Conservation (phyloP, 2,113 vertebrate genomes). For the Alouatta palliata region DNA sequence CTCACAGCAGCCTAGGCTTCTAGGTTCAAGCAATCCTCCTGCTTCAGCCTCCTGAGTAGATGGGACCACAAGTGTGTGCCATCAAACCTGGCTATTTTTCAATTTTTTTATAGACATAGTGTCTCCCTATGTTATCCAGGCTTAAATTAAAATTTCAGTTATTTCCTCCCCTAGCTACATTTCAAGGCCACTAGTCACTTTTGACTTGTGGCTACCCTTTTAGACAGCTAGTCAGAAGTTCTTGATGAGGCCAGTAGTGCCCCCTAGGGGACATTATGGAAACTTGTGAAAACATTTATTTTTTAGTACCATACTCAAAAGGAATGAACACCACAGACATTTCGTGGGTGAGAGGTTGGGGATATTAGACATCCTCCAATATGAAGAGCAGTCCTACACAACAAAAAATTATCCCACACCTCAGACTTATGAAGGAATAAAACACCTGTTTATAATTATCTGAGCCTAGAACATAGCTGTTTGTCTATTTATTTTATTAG, state of each 20-base stretch:
- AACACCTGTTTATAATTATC: not conserved
- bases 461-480: not conserved
- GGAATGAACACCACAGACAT: not conserved
- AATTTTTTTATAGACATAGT: too few relatives aligned
- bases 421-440: not conserved
- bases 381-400: not conserved
- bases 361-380: not conserved
- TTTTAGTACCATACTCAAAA: not conserved
- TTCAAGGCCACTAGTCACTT: not conserved
- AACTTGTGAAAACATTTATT: not conserved
- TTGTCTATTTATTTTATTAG: not conserved
- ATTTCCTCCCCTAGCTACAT: not conserved
- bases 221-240: not conserved
- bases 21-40: too few relatives aligned
- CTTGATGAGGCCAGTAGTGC: not conserved
- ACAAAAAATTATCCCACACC: not conserved
- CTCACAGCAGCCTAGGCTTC: too few relatives aligned
- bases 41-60: too few relatives aligned
- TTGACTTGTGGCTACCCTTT: not conserved
- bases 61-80: too few relatives aligned
- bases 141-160: not conserved
- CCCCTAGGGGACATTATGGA: slow-evolving; percentile 1
- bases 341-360: not conserved
- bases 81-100: too few relatives aligned
- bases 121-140: too few relatives aligned